These are phyloP conservation scores for Thamnaconus septentrionalis DNA, from an alignment of 2,113 vertebrate species.

Conservation along the genomic window DNA sequence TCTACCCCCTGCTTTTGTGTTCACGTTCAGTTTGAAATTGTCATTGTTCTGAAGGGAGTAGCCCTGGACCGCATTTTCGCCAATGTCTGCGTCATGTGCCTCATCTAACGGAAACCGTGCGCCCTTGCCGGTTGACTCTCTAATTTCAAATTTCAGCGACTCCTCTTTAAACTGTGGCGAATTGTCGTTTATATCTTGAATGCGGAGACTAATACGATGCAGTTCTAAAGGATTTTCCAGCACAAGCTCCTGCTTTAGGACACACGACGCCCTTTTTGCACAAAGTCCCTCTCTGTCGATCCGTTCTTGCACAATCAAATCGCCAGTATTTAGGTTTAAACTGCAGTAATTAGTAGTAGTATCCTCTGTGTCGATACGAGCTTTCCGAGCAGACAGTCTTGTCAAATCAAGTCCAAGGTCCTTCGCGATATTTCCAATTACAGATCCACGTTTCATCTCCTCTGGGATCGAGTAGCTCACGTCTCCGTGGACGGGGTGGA, in stretches of 20 bases:
- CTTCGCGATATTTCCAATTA: conserved; percentile 77
- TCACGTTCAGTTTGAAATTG: conserved; percentile 64
- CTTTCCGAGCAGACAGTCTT: conserved; percentile 62
- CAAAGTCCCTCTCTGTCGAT: conserved; percentile 78
- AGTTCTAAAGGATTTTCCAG: conserved; percentile 74
- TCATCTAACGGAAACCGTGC: conserved; percentile 63
- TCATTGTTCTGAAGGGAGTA: conserved; percentile 69
- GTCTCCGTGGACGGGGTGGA: conserved; percentile 44
- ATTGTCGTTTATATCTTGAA: conserved; percentile 81
- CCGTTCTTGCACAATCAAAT: conserved; percentile 62
- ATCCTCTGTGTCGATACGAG: conserved; percentile 57
- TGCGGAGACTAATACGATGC: conserved; percentile 57
- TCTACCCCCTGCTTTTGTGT: conserved; percentile 41
- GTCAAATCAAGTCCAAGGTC: conserved; percentile 69
- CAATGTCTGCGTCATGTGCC: conserved; percentile 76
- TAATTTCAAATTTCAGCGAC: conserved; percentile 59
- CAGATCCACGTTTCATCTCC: conserved; percentile 76
- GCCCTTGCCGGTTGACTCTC: conserved; percentile 57
- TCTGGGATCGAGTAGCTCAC: conserved; percentile 69
- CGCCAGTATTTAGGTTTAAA: conserved; percentile 59
- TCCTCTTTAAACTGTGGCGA: conserved; percentile 52
- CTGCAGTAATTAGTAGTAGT: conserved; percentile 56
- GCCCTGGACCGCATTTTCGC: conserved; percentile 68
- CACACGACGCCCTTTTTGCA: conserved; percentile 49
- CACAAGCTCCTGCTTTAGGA: conserved; percentile 73